phyloP scores from a whole-genome alignment of 2,888 invertebrate genomes.

The Achlya flavicornis region DNA sequence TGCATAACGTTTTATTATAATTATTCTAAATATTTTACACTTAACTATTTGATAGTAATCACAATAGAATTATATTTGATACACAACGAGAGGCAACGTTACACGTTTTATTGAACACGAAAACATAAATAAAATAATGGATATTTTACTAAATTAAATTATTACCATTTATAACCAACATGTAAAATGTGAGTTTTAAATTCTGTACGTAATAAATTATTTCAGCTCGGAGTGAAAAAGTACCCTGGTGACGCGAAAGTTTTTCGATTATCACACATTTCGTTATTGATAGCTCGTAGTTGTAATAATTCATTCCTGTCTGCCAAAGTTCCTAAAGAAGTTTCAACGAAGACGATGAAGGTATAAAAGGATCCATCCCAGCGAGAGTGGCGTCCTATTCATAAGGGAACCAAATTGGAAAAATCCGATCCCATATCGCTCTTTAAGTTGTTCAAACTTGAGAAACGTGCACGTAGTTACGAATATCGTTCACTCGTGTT shows the following conservation, averaged over 20 bases:
- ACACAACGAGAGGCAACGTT: constrained; percentile 46
- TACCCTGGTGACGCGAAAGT: constrained; percentile 51
- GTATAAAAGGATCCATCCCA: constrained; percentile 56
- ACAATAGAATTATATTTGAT: constrained; percentile 53
- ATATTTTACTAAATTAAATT: constrained; percentile 14
- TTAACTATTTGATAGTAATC: constrained; percentile 56
- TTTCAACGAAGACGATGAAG: constrained; percentile 58
- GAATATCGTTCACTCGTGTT: constrained; percentile 50
- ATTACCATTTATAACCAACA: constrained; percentile 23
- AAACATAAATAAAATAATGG: constrained; percentile 12
- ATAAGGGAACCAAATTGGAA: constrained; percentile 54
- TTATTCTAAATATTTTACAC: constrained; percentile 46
- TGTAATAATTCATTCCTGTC: constrained; percentile 68
- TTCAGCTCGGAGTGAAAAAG: constrained; percentile 37
- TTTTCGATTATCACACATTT: constrained; percentile 73
- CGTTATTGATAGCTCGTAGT: constrained; percentile 69
- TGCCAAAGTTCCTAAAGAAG: constrained; percentile 62
- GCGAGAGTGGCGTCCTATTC: constrained; percentile 61
- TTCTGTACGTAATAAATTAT: constrained; percentile 28
- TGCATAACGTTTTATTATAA: constrained; percentile 46
- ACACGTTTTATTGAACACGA: constrained; percentile 40
- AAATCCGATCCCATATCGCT: constrained; percentile 43
- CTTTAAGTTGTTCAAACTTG: constrained; percentile 41
- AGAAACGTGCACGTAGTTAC: constrained; percentile 33
- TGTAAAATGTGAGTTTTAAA: constrained; percentile 9